Base-by-base conservation (phyloP, 2,113 vertebrate genomes). In the Ameiurus melas region DNA sequence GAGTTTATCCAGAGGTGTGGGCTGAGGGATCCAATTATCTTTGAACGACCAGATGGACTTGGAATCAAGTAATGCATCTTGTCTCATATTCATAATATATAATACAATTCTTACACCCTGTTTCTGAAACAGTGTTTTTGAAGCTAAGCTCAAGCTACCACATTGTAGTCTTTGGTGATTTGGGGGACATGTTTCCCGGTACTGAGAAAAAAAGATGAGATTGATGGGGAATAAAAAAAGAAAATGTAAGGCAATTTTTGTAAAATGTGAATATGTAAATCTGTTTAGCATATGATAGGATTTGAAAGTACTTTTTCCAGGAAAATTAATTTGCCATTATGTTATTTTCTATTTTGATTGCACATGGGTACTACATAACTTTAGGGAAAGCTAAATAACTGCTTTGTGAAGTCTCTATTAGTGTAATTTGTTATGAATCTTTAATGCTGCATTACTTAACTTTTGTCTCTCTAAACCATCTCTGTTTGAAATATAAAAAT, bases 1-100 rank as follows among this genome's bases (percentile, higher is more conserved):
- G 97, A 98, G 86, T 99, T 98, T 91, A 97, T 99, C 90, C 98
- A 99, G 94, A 95, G 96, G 81, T 97, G 96, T 73, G 98, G 98
- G 60, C 96, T 99, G 92, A 95, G 97, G 92, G 97, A 98, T 16
- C 98, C 98, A 30, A 96, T 99, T 86, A 95, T 99, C 92, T 99
- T 99, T 95, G 96, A 96, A 90, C 97, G 94, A 89, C 94, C 96
- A 0, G 98, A 99, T 0, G 98, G 97, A 85, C 95, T 99, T 91
- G 98, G 98, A 87, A 95, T 99, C 94, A 97, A 98, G 98, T 98
- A 95, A 96, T 97, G 66, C 5, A 70, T 57, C 51, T 43, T 86
- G 36, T 84, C 2, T 1, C 5, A 0, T 57, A 47, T 78, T 84
- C 8, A 36, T 70, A 64, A 70, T 66, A n/a, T 75, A 19, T n/a